A percentile compares a stretch with the other conserved stretches of the same genome.
Conservation (phyloP, 2,113 vertebrate species). For the Phalacrocorax brasilianus region DNA sequence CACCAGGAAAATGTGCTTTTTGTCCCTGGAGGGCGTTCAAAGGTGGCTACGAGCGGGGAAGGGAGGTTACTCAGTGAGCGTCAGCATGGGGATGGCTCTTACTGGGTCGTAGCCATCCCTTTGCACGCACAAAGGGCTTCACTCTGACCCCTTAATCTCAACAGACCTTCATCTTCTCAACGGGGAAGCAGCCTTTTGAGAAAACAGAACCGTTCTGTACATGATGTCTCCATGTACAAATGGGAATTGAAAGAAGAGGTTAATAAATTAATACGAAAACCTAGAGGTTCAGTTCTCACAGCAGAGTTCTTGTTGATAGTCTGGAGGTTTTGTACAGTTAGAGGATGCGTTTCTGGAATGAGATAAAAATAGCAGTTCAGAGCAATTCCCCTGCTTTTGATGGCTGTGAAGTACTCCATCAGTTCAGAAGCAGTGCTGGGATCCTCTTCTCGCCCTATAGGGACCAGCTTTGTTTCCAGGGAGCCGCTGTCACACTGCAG, state of each 20-base stretch:
- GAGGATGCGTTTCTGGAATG: not conserved
- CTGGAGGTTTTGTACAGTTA: not conserved
- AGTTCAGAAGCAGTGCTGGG: not conserved
- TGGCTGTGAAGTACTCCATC: not conserved
- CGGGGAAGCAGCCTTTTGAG: not conserved
- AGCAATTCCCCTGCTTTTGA: not conserved
- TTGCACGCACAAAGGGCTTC: not conserved
- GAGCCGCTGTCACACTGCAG: not conserved
- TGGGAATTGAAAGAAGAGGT: not conserved
- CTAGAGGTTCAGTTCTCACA: not conserved
- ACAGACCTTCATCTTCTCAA: not conserved
- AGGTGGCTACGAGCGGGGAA: not conserved
- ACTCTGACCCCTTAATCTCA: not conserved
- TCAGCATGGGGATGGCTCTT: not conserved
- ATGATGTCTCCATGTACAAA: not conserved
- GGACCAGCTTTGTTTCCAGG: not conserved
- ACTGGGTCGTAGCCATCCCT: not conserved
- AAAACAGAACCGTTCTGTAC: not conserved
- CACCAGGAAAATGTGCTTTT: not conserved
- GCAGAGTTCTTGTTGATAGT: not conserved
- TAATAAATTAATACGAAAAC: not conserved
- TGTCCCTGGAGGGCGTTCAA: not conserved
- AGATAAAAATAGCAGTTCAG: not conserved
- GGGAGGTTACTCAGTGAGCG: not conserved
- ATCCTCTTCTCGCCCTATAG: not conserved